Evolutionary conservation across 1,140 invertebrate genomes (phyloP), one percentile per base, ranked within the genome.

Genomic region (Eriocheir sinensis): DNA sequence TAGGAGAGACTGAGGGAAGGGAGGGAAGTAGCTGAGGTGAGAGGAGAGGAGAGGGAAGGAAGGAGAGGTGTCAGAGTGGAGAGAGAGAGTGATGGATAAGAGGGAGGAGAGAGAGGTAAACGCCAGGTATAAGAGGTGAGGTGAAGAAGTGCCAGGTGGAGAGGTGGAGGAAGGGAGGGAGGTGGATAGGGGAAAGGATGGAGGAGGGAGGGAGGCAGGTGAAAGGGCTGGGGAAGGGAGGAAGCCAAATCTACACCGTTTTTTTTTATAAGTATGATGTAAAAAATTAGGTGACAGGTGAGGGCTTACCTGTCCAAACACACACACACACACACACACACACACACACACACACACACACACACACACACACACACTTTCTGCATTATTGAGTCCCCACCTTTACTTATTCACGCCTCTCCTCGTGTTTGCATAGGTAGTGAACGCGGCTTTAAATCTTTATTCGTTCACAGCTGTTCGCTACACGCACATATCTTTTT

Each of bases 321-420:
- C 53, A 60, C 53, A 60, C 53, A 60, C 53, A 60, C 53, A 60
- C 53, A 60, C 53, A 60, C 53, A 60, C 53, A 60, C 53, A 60
- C 53, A 60, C 53, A 60, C 53, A 60, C 53, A 60, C 53, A 60
- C 53, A 60, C 53, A 60, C 53, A 60, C 53, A 60, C 53, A 60
- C 53, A 60, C 53, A 60, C 53, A 60, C 53, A 60, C 53, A 48
- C 53, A 48, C 53, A 90, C 32, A 48, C 53, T n/a, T n/a, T n/a
- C n/a, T n/a, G n/a, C n/a, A n/a, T n/a, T n/a, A n/a, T n/a, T n/a
- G n/a, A n/a, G n/a, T n/a, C n/a, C n/a, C n/a, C n/a, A n/a, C n/a
- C n/a, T n/a, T n/a, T n/a, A n/a, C n/a, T n/a, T n/a, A n/a, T n/a
- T n/a, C n/a, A n/a, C n/a, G n/a, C n/a, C n/a, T n/a, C n/a, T n/a